phyloP scores from a whole-genome alignment of 2,113 vertebrate species.

The Serinus canaria region DNA sequence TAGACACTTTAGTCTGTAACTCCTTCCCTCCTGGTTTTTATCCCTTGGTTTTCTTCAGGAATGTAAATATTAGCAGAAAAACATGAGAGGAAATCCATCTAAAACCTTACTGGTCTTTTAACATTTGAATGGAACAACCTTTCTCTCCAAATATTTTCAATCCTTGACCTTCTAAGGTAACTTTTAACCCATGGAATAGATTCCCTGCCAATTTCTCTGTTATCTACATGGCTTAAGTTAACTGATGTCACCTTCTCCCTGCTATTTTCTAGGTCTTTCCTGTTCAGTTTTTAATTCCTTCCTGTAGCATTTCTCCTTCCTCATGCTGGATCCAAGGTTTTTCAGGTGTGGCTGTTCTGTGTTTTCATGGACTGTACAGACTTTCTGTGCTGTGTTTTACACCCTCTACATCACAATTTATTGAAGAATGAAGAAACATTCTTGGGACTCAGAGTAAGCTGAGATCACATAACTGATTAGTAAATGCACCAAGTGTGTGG shows the following conservation, averaged over 20 bases:
- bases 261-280: not conserved
- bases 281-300: not conserved
- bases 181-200: not conserved
- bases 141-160: not conserved
- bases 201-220: not conserved
- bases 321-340: not conserved
- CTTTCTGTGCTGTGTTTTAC: not conserved
- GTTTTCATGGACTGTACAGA: not conserved
- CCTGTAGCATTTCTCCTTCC: not conserved
- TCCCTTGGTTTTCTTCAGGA: not conserved
- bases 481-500: not conserved
- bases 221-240: not conserved
- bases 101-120: not conserved
- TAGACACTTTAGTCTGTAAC: not conserved
- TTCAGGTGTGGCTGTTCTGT: not conserved
- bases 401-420: not conserved
- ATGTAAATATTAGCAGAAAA: constrained; percentile 25
- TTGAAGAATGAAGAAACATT: not conserved
- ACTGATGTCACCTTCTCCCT: not conserved
- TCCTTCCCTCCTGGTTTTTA: not conserved
- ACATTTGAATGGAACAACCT: not conserved
- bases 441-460: not conserved
- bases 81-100: not conserved
- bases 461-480: not conserved
- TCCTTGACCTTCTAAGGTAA: not conserved